Base-by-base conservation (phyloP, 2,888 invertebrate genomes). In the Platypus cylindrus region DNA sequence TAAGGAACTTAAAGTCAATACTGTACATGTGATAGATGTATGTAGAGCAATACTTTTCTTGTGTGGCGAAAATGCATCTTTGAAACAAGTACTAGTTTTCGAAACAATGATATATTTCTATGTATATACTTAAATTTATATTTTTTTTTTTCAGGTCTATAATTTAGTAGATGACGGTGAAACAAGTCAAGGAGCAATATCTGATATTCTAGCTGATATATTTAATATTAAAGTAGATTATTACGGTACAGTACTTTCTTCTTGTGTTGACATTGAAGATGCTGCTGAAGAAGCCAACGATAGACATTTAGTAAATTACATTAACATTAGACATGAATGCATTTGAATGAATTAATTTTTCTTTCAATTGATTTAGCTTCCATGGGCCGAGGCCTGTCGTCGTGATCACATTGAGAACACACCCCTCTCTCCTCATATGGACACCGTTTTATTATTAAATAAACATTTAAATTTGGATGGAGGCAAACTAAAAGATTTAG, bases 261-360 rank as follows among this genome's bases (percentile, higher is more conserved):
- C 78, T 26, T 56, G 90, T 43, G 83, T 86, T 11, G 87, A 89
- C 63, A 75, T 87, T 63, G 71, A 71, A 1, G 73, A 74, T 5
- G 78, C 86, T 3, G 81, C 86, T 0, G 87, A 89, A 48, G 89
- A 91, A 52, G 86, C 87, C 1, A 93, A 93, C 59, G 91, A 93
- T 62, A 90, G 90, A 57, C 93, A 93, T 59, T 72, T 91, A 65
- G 75, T 41, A n/a, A n/a, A n/a, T n/a, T n/a, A n/a, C n/a, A n/a
- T n/a, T n/a, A n/a, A n/a, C n/a, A n/a, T n/a, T n/a, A n/a, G n/a
- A n/a, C n/a, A n/a, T n/a, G n/a, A 20, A 9, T 20, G 20, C 9
- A 20, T 20, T 9, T n/a, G n/a, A n/a, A n/a, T n/a, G n/a, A n/a
- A n/a, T n/a, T n/a, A n/a, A n/a, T n/a, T 23, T 11, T 33, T 12